Base-by-base conservation (phyloP, 2,888 invertebrate genomes). In the Gymnoscelis rufifasciata region DNA sequence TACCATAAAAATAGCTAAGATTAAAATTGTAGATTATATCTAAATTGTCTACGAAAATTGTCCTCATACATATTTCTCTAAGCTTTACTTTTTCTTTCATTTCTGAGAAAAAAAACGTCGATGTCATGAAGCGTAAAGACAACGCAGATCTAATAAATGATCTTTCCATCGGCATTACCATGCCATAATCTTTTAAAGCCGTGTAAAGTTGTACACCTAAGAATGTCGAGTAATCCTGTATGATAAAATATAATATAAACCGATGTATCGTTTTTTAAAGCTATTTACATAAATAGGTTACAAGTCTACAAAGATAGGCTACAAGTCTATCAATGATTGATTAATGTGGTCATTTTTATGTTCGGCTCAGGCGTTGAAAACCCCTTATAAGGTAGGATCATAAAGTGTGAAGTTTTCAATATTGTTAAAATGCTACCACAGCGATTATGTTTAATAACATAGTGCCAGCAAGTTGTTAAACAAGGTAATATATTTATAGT, bases 151-250 rank as follows among this genome's bases (percentile, higher is more conserved):
- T n/a, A n/a, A n/a, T n/a, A n/a, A n/a, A n/a, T n/a, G n/a, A n/a
- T n/a, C n/a, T n/a, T n/a, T n/a, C n/a, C 65, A 56, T 46, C 54
- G 53, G 57, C 71, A 74, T 80, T 78, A 75, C 62, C 75, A 76
- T 78, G 70, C 61, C 66, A 78, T 79, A 78, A 76, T 68, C 65
- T 69, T 66, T 65, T 67, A 74, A 71, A 72, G 65, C 60, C 71
- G 51, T 75, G 71, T 77, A 68, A 67, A 69, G 62, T 55, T 59
- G 58, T 63, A 70, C 66, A 66, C 63, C 47, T 54, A 70, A 71
- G 74, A 75, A 74, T 73, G 71, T 70, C 52, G 63, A 59, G 66
- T 68, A 71, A 68, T 71, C 66, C 60, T 57, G 56, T 63, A 62
- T 63, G 63, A 65, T 70, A 66, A 69, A 67, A 71, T 64, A 65